A percentile compares a stretch with the other conserved stretches of the same genome.
phyloP scores from a whole-genome alignment of 2,797 vertebrate genomes.

The Molossus alvarezi region DNA sequence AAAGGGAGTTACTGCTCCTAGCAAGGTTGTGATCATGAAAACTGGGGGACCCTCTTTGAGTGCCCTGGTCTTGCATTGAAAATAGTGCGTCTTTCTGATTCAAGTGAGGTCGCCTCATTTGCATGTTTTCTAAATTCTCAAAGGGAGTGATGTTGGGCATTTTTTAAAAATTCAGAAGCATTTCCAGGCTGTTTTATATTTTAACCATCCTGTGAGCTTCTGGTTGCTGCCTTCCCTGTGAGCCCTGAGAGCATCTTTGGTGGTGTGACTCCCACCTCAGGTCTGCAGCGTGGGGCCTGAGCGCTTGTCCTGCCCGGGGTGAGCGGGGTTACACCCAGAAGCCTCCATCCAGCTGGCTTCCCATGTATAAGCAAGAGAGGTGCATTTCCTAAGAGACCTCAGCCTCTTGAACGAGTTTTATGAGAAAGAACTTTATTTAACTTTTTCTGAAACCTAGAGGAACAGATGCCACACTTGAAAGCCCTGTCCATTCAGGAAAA shows the following conservation, averaged over 20 bases:
- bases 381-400: neutral
- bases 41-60: neutral
- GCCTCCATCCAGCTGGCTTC: neutral
- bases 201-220: neutral
- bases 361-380: neutral
- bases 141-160: neutral
- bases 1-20: neutral
- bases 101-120: neutral
- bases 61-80: neutral
- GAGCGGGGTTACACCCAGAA: neutral
- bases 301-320: neutral
- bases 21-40: neutral
- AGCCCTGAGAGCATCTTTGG: neutral
- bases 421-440: neutral
- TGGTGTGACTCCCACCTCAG: neutral
- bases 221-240: neutral
- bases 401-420: neutral
- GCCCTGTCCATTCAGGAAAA: neutral
- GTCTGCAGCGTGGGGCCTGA: neutral
- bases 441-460: neutral
- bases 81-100: neutral
- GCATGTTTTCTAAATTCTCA: slow-evolving; percentile 8
- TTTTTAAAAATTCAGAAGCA: neutral
- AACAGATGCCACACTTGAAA: neutral
- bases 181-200: neutral